Evolutionary conservation across 2,113 vertebrate species (phyloP), one percentile per base, ranked within the genome.

Genomic region (Sorex fumeus): DNA sequence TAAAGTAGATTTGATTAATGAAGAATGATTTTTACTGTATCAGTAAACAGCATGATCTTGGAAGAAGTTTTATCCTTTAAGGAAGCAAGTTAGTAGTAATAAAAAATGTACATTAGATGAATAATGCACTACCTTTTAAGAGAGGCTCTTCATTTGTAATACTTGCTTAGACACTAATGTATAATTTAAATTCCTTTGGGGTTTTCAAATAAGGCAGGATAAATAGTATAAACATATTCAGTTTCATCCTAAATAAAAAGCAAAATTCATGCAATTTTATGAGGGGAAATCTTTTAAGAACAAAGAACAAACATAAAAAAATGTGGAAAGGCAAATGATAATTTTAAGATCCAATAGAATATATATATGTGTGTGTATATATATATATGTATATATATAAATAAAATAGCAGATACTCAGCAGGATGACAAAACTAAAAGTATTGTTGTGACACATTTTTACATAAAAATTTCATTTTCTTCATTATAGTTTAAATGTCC

Each of bases 111-210:
- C 64, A 88, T 91, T 75, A 80, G 30, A 50, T 95, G 84, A 96
- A 91, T 78, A 95, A 88, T 81, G 87, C 15, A 89, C 47, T 80
- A 85, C 75, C 53, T 95, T 93, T 92, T 95, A 81, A 94, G 64
- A 95, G 53, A 83, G 19, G 23, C 9, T 83, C 66, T 84, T 93
- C 79, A 78, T 85, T 72, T 81, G 40, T 75, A 72, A 76, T 50
- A 45, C 10, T 88, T 53, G 72, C 34, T 85, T 91, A 88, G 79
- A 91, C 79, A 27, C 30, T 88, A 91, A 95, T 77, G 32, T 88
- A 94, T 92, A 93, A 74, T 86, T 88, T 81, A 91, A 82, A 36
- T 94, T 93, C 19, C 36, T 50, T 88, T 64, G 81, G 50, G 23
- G 92, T 80, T 84, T 95, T 95, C 83, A 92, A 90, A 84, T 88